Evolutionary conservation across 2,888 invertebrate species (phyloP).

Genomic region (Ophion costatus): DNA sequence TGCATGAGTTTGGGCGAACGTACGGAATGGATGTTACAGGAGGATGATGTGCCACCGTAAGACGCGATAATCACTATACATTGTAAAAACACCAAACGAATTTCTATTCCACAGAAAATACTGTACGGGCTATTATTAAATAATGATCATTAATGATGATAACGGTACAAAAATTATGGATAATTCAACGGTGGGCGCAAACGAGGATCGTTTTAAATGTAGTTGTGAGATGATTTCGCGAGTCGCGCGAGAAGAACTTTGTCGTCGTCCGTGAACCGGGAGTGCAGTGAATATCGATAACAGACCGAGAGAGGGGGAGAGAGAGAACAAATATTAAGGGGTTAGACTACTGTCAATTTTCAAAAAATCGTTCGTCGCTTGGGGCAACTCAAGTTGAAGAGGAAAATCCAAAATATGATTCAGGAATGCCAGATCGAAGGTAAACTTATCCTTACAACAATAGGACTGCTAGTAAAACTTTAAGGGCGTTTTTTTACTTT

Average conservation of each 20-base stretch:
- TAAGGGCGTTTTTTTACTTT: too few species aligned
- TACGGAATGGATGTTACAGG: conserved; percentile 34
- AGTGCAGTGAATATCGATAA: background rate
- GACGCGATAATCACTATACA: conserved; percentile 24
- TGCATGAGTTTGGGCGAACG: conserved; percentile 52
- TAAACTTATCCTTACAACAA: too few species aligned
- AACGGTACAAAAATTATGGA: background rate
- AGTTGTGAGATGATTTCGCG: background rate
- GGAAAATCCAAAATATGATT: too few species aligned
- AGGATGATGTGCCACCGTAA: conserved; percentile 22
- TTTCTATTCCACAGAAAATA: conserved; percentile 80
- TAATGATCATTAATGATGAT: background rate
- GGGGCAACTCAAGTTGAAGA: too few species aligned
- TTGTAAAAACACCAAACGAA: conserved; percentile 55
- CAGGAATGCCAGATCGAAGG: too few species aligned
- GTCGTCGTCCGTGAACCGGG: background rate
- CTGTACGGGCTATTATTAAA: conserved; percentile 23
- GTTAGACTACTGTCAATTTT: too few species aligned
- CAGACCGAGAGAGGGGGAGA: background rate
- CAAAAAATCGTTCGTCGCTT: too few species aligned
- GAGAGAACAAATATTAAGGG: background rate
- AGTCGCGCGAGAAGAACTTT: background rate
- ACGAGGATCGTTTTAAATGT: background rate
- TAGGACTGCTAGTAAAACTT: too few species aligned
- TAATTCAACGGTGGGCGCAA: background rate